Conservation (phyloP, 2,113 vertebrate species). For the Python bivittatus region DNA sequence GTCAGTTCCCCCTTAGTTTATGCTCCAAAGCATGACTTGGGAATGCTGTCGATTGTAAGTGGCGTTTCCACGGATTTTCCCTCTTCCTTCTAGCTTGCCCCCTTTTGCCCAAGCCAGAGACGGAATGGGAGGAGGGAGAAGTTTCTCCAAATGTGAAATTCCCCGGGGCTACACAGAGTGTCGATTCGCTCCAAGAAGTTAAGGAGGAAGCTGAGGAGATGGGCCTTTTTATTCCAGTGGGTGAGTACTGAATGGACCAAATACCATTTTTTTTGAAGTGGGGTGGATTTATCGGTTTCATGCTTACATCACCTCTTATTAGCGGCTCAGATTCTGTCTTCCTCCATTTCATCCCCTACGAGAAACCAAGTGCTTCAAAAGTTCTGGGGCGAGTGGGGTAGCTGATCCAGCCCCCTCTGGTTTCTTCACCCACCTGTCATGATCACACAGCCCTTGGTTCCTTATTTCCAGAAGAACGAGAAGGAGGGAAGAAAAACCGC, state of each 20-base stretch:
- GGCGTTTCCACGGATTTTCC: neutral
- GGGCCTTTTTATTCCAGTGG: conserved; percentile 70
- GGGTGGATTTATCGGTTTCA: too few relatives aligned
- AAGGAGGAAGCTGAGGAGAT: conserved; percentile 64
- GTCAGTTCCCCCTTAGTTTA: neutral
- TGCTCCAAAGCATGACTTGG: neutral
- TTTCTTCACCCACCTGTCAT: neutral
- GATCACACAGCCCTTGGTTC: neutral
- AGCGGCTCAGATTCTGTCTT: neutral
- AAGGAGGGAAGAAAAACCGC: conserved; percentile 51
- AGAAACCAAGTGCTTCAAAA: too few relatives aligned
- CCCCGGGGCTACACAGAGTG: neutral
- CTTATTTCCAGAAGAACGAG: conserved; percentile 70
- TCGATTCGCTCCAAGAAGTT: conserved; percentile 31
- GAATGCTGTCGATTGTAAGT: neutral
- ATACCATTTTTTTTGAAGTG: neutral
- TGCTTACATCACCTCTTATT: neutral
- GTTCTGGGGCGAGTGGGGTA: too few relatives aligned
- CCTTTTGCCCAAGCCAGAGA: conserved; percentile 23
- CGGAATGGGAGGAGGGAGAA: conserved; percentile 7
- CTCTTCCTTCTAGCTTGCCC: neutral
- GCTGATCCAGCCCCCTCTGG: too few relatives aligned
- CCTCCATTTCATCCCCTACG: neutral
- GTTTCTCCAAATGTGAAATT: conserved; percentile 46
- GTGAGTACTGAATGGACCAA: conserved; percentile 43